Evolutionary conservation across 1,140 invertebrate species (phyloP), one percentile per base, ranked within the genome.

Genomic region (Trichomalopsis sarcophagae): DNA sequence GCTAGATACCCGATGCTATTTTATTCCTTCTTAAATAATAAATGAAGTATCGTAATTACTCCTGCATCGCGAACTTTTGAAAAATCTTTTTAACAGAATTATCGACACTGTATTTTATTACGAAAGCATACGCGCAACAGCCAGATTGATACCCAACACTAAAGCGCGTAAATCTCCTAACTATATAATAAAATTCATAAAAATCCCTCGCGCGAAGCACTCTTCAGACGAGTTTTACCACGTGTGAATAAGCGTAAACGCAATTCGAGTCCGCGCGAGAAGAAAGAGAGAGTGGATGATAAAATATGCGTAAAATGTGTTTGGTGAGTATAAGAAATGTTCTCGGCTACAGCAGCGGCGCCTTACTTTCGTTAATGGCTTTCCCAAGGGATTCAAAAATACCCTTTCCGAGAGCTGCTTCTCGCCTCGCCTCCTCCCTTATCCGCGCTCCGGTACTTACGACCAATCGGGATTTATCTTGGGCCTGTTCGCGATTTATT

Each of bases 281-380:
- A 21, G 21, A 21, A 14, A 21, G 21, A n/a, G 55, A 30, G 47
- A 50, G 30, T 47, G 23, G 33, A 77, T 77, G 86, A 89, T 89
- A 89, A 89, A 89, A 88, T 88, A 89, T 89, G 74, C 74, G 87
- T 87, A 86, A 87, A 50, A 80, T 81, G 86, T 86, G 82, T 84
- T 76, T 21, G 30, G 30, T 23, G 77, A 82, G 85, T 69, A 62
- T 76, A 87, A 87, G 84, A 86, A 84, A 85, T 74, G 69, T 40
- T 55, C 40, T 44, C 79, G 30, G 82, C 44, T 86, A 80, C 69
- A 44, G 47, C 47, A 87, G 81, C 33, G 4, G 33, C 86, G 84
- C 86, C 86, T 87, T 85, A 87, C 86, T 87, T 87, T 86, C 75
- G 82, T 86, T 87, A 89, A 89, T 87, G 86, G 82, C 55, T 87